Conservation (phyloP, 2,113 vertebrate species). For the Notothenia coriiceps region DNA sequence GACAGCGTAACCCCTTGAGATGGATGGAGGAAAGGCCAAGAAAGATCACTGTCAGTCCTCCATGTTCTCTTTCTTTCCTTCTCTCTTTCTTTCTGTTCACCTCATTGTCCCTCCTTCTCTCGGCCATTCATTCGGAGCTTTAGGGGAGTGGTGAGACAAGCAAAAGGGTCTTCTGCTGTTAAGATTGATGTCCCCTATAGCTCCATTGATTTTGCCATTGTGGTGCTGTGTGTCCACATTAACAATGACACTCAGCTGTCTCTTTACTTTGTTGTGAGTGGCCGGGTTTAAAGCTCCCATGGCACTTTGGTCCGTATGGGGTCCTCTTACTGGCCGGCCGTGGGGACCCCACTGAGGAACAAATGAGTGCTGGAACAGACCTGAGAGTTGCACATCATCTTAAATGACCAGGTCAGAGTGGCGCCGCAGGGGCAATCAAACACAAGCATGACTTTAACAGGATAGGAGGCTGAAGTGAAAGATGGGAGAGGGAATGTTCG, state of each 20-base stretch:
- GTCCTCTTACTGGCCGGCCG: slow-evolving; percentile 73
- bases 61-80: slow-evolving; percentile 23
- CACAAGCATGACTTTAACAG: slow-evolving; percentile 72
- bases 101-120: slow-evolving; percentile 13
- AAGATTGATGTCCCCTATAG: slow-evolving; percentile 87
- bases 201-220: slow-evolving; percentile 88
- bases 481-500: background rate
- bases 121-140: slow-evolving; percentile 51
- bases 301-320: slow-evolving; percentile 74
- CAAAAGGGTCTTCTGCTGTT: slow-evolving; percentile 76
- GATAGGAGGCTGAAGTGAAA: slow-evolving; percentile 42
- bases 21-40: slow-evolving; percentile 63
- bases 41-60: slow-evolving; percentile 60
- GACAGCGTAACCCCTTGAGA: slow-evolving; percentile 65
- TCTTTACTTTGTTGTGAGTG: slow-evolving; percentile 81
- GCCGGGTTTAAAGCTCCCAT: slow-evolving; percentile 81
- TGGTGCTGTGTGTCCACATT: slow-evolving; percentile 85
- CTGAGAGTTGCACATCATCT: slow-evolving; percentile 83
- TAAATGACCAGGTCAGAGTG: slow-evolving; percentile 84
- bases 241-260: slow-evolving; percentile 86
- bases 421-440: slow-evolving; percentile 80
- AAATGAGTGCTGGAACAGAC: slow-evolving; percentile 75
- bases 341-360: slow-evolving; percentile 67
- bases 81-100: slow-evolving; percentile 21
- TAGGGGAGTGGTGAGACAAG: slow-evolving; percentile 69